Evolutionary conservation across 2,888 invertebrate genomes (phyloP).

Genomic region (Oscheius sp.): DNA sequence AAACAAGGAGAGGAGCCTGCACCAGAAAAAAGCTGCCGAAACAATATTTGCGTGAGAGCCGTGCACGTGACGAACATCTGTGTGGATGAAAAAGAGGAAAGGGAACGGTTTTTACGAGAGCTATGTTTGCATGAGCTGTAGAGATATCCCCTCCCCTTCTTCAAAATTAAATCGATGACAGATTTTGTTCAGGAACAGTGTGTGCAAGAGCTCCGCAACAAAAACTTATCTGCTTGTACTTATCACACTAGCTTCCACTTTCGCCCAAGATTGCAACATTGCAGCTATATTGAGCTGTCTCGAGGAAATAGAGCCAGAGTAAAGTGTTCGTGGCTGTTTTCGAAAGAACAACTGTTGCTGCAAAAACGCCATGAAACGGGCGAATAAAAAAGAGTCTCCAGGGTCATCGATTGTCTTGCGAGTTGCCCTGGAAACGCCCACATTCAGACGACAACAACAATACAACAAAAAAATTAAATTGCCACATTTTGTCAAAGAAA

Average conservation of each 20-base stretch:
- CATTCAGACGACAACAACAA: not conserved
- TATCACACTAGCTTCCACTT: not conserved
- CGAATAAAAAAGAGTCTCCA: conserved; percentile 4
- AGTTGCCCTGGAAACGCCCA: conserved; percentile 18
- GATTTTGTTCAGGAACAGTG: not conserved
- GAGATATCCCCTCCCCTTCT: too few relatives aligned
- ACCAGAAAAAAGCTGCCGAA: not conserved
- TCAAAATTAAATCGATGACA: conserved; percentile 5
- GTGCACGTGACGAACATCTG: conserved; percentile 21
- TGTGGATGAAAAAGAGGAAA: conserved; percentile 17
- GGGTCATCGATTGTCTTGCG: conserved; percentile 4
- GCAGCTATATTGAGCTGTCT: not conserved
- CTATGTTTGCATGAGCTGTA: conserved; percentile 9
- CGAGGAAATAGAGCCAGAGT: conserved; percentile 3
- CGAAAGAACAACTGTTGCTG: conserved; percentile 12
- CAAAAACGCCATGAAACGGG: conserved; percentile 20
- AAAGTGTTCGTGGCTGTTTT: conserved; percentile 3
- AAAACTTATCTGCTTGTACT: conserved; percentile 14
- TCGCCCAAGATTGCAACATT: not conserved
- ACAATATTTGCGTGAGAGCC: not conserved
- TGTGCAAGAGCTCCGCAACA: conserved; percentile 5
- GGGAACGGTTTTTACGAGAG: conserved; percentile 17
- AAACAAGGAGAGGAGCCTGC: not conserved
- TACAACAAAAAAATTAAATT: not conserved
- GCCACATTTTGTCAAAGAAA: not conserved